A percentile compares a stretch with the other conserved stretches of the same genome.
Conservation (phyloP, 2,888 invertebrate species). For the Brachyptera risi region DNA sequence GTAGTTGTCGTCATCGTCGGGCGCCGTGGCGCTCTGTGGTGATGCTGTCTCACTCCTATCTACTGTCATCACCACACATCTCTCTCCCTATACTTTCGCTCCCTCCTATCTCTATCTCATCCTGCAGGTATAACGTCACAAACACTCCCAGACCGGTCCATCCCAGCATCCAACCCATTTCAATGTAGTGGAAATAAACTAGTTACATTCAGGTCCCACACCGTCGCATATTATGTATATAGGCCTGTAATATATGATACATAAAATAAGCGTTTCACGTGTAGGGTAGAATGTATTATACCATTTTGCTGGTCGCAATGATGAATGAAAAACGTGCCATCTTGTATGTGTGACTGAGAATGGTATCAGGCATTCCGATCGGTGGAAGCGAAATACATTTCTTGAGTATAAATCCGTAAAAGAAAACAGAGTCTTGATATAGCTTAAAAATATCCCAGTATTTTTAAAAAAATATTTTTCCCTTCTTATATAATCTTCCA, state of each 20-base stretch:
- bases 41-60: neutral
- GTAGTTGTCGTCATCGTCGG: neutral
- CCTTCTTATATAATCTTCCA: neutral
- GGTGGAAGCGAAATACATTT: neutral
- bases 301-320: neutral
- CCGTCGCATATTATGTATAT: no score
- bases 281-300: neutral
- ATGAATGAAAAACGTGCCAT: neutral
- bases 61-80: neutral
- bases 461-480: no score
- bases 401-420: no score
- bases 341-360: neutral
- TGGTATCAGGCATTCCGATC: neutral
- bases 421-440: no score
- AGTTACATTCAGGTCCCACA: neutral
- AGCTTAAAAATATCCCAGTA: no score
- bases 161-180: no score
- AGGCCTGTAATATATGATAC: no score
- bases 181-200: neutral
- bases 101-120: neutral
- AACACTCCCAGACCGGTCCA: neutral
- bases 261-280: neutral
- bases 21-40: conserved; percentile 6
- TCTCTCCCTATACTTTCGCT: neutral
- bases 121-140: neutral